These are phyloP conservation scores for Aporophyla nigra DNA, from an alignment of 2,888 invertebrate genomes.

Conservation along the genomic window DNA sequence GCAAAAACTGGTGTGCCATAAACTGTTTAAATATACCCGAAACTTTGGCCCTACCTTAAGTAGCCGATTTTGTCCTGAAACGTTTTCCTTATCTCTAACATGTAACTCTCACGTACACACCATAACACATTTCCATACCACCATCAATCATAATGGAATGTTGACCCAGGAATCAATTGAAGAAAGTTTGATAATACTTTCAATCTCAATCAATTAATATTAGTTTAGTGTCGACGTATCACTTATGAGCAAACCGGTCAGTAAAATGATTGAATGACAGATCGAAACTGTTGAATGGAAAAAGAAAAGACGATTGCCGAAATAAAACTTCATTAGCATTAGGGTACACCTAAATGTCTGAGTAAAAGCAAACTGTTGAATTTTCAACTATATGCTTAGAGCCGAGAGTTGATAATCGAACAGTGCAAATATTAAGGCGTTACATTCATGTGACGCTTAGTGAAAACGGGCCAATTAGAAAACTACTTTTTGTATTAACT, in stretches of 20 bases:
- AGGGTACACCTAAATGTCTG: not conserved
- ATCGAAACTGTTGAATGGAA: constrained; percentile 2
- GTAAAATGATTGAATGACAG: not conserved
- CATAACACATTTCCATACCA: not conserved
- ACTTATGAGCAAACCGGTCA: not conserved
- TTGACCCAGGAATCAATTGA: constrained; percentile 42
- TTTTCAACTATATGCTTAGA: not conserved
- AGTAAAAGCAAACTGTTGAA: not conserved
- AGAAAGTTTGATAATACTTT: constrained; percentile 36
- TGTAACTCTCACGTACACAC: constrained; percentile 9
- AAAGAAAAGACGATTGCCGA: not conserved
- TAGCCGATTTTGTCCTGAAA: not conserved
- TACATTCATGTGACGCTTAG: not conserved
- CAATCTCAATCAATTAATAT: constrained; percentile 43
- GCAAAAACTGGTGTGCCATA: not conserved
- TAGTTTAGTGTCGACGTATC: not conserved
- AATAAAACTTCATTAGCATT: constrained; percentile 5
- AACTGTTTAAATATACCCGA: not conserved
- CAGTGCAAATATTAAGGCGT: not conserved
- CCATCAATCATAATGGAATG: constrained; percentile 38
- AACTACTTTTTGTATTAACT: constrained; percentile 34
- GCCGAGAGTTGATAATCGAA: not conserved
- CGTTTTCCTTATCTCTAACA: constrained; percentile 1
- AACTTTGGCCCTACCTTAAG: not conserved
- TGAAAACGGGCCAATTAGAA: constrained; percentile 17